Evolutionary conservation across 2,797 vertebrate genomes (phyloP), one percentile per base, ranked within the genome.

Genomic region (Amblyopsis hoosieri): DNA sequence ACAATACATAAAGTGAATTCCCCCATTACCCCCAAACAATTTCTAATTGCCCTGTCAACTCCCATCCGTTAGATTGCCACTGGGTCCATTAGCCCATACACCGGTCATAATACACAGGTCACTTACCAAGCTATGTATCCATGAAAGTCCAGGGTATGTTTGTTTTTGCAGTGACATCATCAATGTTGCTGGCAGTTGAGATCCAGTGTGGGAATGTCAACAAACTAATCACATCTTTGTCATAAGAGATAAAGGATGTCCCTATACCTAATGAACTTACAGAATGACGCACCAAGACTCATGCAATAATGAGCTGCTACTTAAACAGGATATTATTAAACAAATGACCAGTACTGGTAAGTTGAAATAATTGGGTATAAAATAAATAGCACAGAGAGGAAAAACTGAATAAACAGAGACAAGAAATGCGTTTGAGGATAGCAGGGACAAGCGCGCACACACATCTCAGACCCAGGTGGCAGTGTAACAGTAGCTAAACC

Each of bases 1-100:
- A 91, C 91, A 90, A 91, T 92, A 92, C 91, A 91, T 78, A 87
- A 86, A 87, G 82, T 87, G 81, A 89, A 84, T 75, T 52, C 64
- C 75, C 78, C 78, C 64, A 56, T 17, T 69, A 45, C 37, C 53
- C 64, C 75, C 64, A 67, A 63, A 64, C 59, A 47, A 71, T 60
- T 62, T 78, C 64, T 54, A 64, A 49, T 45, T 7, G 46, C 66
- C 61, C 57, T 54, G 58, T 66, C 80, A 64, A 79, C 73, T 67
- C 66, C 65, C 52, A 73, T 14, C 46, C 59, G 76, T 89, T 77
- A 80, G 82, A 66, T 67, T 87, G 87, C 91, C 86, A 86, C 90
- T 89, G 87, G 90, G 90, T 90, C 89, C 71, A 73, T 75, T 54
- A 79, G 72, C 79, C 85, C 85, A 80, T 79, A 84, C 78, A 82